Evolutionary conservation across 1,140 invertebrate species (phyloP).

Genomic region (Zaprionus lachaisei): DNA sequence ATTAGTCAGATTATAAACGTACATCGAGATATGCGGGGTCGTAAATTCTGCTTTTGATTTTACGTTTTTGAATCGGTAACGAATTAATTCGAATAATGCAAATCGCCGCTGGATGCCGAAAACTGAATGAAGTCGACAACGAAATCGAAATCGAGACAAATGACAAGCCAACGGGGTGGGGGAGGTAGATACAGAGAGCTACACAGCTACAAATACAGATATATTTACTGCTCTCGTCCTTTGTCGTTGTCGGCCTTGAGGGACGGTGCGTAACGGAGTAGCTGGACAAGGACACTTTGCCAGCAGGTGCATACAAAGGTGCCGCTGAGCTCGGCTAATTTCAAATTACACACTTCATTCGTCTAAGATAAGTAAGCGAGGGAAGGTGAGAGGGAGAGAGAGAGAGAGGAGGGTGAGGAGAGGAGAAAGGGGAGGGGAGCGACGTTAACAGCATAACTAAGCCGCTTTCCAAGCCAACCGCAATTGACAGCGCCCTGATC

Average conservation of each 20-base stretch:
- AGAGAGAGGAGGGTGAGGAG: conserved; percentile 10
- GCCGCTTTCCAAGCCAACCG: conserved; percentile 71
- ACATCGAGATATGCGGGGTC: conserved; percentile 65
- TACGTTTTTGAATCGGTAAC: conserved; percentile 50
- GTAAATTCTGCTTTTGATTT: conserved; percentile 67
- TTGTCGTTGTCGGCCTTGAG: not conserved
- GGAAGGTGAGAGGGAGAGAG: not conserved
- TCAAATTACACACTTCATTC: conserved; percentile 82
- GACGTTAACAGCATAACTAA: conserved; percentile 59
- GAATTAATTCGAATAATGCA: conserved; percentile 54
- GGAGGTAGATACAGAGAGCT: not conserved
- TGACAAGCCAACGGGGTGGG: not conserved
- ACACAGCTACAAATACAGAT: not conserved
- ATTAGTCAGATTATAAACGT: conserved; percentile 78
- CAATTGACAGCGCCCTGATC: conserved; percentile 72
- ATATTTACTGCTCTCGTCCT: conserved; percentile 20
- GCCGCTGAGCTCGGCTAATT: conserved; percentile 78
- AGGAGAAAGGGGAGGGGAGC: conserved; percentile 8
- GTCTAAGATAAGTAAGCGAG: conserved; percentile 53
- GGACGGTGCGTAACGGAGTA: conserved; percentile 69
- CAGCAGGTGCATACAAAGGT: conserved; percentile 76
- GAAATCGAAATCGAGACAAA: conserved; percentile 46
- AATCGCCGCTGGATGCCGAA: conserved; percentile 34
- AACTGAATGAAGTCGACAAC: conserved; percentile 58
- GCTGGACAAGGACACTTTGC: conserved; percentile 63